Conservation (phyloP, 1,140 invertebrate genomes). For the Sarcophaga peregrina region DNA sequence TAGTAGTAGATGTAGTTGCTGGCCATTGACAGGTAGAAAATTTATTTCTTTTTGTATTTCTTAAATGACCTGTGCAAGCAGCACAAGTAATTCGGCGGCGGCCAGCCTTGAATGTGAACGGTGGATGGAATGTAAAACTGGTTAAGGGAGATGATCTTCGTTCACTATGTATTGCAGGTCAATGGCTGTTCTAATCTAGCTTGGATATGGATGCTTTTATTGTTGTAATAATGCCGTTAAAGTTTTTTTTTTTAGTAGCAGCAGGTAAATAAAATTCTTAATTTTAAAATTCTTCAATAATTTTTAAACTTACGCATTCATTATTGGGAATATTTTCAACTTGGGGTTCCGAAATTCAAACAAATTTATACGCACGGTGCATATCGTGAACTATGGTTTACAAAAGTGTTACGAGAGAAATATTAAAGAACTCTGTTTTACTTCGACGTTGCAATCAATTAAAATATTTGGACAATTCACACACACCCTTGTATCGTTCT, state of each 20-base stretch:
- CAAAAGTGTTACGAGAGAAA: no score
- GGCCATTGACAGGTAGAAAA: constrained; percentile 65
- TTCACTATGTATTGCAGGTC: constrained; percentile 56
- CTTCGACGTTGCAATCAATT: no score
- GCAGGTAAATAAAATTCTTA: constrained; percentile 4
- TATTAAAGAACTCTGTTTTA: no score
- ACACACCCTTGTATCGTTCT: no score
- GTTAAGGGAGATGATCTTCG: constrained; percentile 48
- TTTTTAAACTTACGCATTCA: no score
- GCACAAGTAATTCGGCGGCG: not conserved
- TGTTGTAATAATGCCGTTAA: not conserved
- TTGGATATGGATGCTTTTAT: not conserved
- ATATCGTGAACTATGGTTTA: no score
- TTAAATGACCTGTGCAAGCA: constrained; percentile 26
- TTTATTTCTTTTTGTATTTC: constrained; percentile 57
- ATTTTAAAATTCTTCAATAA: no score
- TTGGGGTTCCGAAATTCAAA: no score
- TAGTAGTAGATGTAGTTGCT: constrained; percentile 31
- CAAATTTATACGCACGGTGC: no score
- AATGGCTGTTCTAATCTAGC: constrained; percentile 56
- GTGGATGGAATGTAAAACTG: constrained; percentile 50
- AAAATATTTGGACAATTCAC: no score
- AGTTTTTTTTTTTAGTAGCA: not conserved
- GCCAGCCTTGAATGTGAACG: constrained; percentile 22
- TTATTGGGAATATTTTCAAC: no score